Evolutionary conservation across 2,888 invertebrate genomes (phyloP), one percentile per base, ranked within the genome.

Genomic region (Sminthurinus aureus): DNA sequence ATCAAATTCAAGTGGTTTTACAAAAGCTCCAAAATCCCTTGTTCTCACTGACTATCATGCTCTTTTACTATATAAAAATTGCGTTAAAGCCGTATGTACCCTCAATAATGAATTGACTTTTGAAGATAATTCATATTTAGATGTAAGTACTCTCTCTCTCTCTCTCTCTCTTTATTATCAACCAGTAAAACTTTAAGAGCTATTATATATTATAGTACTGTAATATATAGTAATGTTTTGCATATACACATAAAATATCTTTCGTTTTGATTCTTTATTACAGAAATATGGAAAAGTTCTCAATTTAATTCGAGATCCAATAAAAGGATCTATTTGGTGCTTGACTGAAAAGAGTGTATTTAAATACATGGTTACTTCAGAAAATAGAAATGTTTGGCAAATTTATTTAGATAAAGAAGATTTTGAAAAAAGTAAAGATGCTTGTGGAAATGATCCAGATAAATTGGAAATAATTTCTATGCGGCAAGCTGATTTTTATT

Each of bases 21-120:
- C 79, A 4, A 86, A 87, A 38, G 86, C 89, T 26, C 91, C 97
- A 0, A 91, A 95, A 67, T 93, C 95, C 0, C 94, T 97, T 89
- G 94, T 96, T 0, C 91, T 97, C 80, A 98, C 98, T 0, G 95
- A 98, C 90, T 98, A 97, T 91, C 98, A 98, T 90, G 94, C 95
- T 0, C 90, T 98, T 1, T 91, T 98, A 15, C 93, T 97, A 87
- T 98, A 95, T 90, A 91, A 93, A 0, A 95, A 97, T 90, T 94
- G 94, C 85, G 93, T 98, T 0, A 95, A 95, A 90, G 96, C 95
- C 0, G 92, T 98, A 66, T 97, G 96, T 83, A 91, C 96, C 6
- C 91, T 98, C 13, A 97, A 96, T 91, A 94, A 96, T 88, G 95
- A 96, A 89, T 90, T 95, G 13, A 94, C 98, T 22, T 96, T 95